Conservation (phyloP, 2,888 invertebrate genomes). For the Dastarcus helophoroides region DNA sequence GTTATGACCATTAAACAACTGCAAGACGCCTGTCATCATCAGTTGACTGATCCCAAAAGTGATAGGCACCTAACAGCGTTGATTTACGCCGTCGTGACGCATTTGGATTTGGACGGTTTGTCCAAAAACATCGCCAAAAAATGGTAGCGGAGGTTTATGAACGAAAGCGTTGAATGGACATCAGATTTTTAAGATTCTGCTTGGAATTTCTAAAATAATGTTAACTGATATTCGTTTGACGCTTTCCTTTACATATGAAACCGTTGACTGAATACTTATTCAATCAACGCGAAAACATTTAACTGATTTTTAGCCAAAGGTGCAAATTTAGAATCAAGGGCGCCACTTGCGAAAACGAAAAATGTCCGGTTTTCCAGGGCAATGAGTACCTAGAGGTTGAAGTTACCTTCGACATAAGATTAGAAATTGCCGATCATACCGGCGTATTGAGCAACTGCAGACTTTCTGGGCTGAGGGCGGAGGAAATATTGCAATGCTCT, state of each 20-base stretch:
- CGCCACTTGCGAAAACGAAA: slow-evolving; percentile 30
- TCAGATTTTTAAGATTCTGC: too few species aligned
- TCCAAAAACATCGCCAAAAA: slow-evolving; percentile 30
- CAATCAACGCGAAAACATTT: too few species aligned
- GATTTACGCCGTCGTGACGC: slow-evolving; percentile 53
- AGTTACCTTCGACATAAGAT: slow-evolving; percentile 45
- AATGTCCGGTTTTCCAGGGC: slow-evolving; percentile 30
- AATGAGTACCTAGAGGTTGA: slow-evolving; percentile 28
- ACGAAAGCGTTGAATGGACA: too few species aligned
- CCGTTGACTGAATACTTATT: too few species aligned
- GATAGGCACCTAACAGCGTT: slow-evolving; percentile 57
- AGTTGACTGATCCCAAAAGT: slow-evolving; percentile 29
- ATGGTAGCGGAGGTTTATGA: too few species aligned
- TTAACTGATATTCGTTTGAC: too few species aligned
- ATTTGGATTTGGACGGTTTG: slow-evolving; percentile 58
- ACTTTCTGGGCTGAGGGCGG: slow-evolving; percentile 46
- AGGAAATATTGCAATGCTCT: slow-evolving; percentile 45
- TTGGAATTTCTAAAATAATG: too few species aligned
- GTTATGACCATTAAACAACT: slow-evolving; percentile 51
- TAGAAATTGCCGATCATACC: slow-evolving; percentile 57
- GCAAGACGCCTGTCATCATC: slow-evolving; percentile 37
- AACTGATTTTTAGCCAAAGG: too few species aligned
- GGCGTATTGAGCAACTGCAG: slow-evolving; percentile 49
- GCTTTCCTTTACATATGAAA: too few species aligned
- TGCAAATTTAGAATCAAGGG: background rate